Evolutionary conservation across 2,113 vertebrate species (phyloP), one percentile per base, ranked within the genome.

Genomic region (Spermophilus dauricus): DNA sequence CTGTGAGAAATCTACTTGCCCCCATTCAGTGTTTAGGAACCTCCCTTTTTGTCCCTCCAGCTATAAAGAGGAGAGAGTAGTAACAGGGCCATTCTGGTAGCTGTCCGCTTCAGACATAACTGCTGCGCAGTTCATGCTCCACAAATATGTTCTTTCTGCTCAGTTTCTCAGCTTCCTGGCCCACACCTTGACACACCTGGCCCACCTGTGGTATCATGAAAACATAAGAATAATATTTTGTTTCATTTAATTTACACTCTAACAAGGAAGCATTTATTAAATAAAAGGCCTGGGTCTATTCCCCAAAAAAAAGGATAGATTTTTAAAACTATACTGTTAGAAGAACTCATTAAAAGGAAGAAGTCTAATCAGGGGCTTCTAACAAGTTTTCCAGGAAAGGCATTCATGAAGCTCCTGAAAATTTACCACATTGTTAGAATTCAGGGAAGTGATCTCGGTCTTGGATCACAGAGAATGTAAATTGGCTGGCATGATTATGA

Each of bases 391-490:
- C 72, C 42, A 76, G 56, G 76, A 91, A 86, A 93, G 48, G 24
- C 45, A 42, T 30, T 63, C 65, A 56, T 26, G 24, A 80, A 80
- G 24, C 32, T 39, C 16, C 72, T 56, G 32, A 0, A 88, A 72
- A 84, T 91, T 75, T 34, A 87, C 75, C 65, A 65, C 20, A 22
- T 53, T 93, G 11, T 63, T 93, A 34, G 22, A 72, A 56, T 88
- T 93, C 65, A 91, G 39, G 78, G 77, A 96, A 75, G 77, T 88
- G 42, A 84, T 51, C 86, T 5, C 63, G 34, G 26, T 80, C 82
- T 87, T 93, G 65, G 56, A 91, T 91, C 39, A 45, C 77, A 95
- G 42, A 93, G n/a, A 92, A 24, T 76, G 2, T 91, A 91, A 80
- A 67, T 56, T 91, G 63, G n/a, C 34, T 91, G 73, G 56, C 67